phyloP scores from a whole-genome alignment of 1,140 invertebrate species.

The Lepidotrigona ventralis region DNA sequence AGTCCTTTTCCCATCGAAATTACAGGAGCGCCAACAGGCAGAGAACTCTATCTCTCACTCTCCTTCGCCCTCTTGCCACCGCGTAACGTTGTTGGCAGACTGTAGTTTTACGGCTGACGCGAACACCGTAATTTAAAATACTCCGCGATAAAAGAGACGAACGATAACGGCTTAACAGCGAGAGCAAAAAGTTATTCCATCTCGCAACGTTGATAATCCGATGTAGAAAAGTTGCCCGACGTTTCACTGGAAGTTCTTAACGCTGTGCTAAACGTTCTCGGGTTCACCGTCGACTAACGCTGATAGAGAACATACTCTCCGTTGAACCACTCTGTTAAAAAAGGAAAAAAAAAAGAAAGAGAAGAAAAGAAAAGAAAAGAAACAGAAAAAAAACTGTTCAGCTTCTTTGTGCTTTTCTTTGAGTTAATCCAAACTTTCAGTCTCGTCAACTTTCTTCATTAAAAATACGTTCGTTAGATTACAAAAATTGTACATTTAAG shows the following conservation, averaged over 20 bases:
- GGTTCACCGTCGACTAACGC: conserved; percentile 11
- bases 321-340: background rate
- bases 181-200: conserved; percentile 45
- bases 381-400: background rate
- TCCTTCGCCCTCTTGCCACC: background rate
- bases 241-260: conserved; percentile 22
- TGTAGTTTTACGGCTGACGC: conserved; percentile 48
- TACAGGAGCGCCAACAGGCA: conserved; percentile 18
- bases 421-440: background rate
- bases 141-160: conserved; percentile 48
- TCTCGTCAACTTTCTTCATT: background rate
- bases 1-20: conserved; percentile 30
- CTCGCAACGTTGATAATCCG: conserved; percentile 44
- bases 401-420: background rate
- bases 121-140: conserved; percentile 50
- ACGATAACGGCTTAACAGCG: conserved; percentile 45
- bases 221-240: conserved; percentile 37
- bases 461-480: background rate
- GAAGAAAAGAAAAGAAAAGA: too few species aligned
- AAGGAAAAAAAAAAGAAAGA: too few species aligned
- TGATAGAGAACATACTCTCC: background rate
- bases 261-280: background rate
- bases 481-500: background rate
- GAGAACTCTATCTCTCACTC: background rate
- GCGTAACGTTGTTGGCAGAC: conserved; percentile 21